Base-by-base conservation (phyloP, 2,113 vertebrate species). In the Pteruthius melanotis region DNA sequence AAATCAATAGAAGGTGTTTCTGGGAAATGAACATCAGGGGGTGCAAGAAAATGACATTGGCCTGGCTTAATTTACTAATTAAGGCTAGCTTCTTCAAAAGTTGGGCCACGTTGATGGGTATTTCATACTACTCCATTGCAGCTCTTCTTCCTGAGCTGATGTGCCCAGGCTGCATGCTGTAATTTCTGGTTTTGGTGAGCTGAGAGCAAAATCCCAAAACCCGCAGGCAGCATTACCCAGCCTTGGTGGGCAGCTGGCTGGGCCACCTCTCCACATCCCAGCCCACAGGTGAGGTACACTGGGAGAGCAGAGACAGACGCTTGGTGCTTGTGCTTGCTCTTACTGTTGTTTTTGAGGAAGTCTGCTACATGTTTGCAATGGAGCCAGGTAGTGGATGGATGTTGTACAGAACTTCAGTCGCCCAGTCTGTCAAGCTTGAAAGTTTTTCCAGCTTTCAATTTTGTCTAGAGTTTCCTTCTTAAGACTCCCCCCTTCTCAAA, bases 381-480 rank as follows among this genome's bases (percentile, higher is more conserved):
- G 69, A 94, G 93, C 86, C 85, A 96, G 93, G 94, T 94, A 94
- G 85, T 45, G 65, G 64, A 88, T 84, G 77, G 42, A 65, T 82
- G 60, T 53, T 59, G 44, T 37, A 53, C 77, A 95, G 94, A 96
- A 93, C 90, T 92, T 94, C 88, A 96, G 92, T 93, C 95, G 96
- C 88, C 86, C 92, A 92, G 93, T 97, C 94, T 97, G 93, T 96
- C 94, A 75, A 83, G 96, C 81, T 53, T 64, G 77, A 93, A 96
- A 97, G 95, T 96, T 97, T 96, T 94, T 95, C 90, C 88, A 95
- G 92, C 94, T 92, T 94, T 95, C 89, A 92, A 92, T 97, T 96
- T 92, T 89, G 93, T 93, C 93, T 94, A 93, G 94, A 97, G 78
- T 96, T 94, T 97, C 95, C 90, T 88, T 96, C 95, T 95, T 91